Conservation (phyloP, 2,888 invertebrate genomes). For the Eilema sororculum region DNA sequence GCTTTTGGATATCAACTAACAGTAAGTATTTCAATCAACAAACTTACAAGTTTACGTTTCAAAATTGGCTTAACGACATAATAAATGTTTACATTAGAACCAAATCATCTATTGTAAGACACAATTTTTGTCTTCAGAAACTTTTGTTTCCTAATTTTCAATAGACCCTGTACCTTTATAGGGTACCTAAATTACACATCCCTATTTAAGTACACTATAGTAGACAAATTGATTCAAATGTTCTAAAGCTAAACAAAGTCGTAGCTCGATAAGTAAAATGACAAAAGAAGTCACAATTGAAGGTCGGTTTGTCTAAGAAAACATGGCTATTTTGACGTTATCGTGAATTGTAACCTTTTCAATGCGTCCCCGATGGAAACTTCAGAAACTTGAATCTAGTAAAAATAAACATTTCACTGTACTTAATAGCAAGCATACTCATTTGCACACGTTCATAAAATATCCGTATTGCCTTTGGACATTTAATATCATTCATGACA, state of each 20-base stretch:
- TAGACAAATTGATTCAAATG: not conserved
- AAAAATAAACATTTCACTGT: not conserved
- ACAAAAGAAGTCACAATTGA: not conserved
- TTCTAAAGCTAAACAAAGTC: not conserved
- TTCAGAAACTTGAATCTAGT: not conserved
- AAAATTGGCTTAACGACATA: not conserved
- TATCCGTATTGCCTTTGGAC: not conserved
- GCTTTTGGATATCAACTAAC: conserved; percentile 67
- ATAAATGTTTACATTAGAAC: not conserved
- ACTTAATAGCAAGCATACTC: not conserved
- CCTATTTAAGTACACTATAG: not conserved
- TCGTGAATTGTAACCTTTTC: not conserved
- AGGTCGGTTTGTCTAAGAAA: not conserved
- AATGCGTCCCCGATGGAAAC: not conserved
- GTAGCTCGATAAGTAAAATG: not conserved
- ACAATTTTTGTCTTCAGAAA: not conserved
- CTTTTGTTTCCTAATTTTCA: not conserved
- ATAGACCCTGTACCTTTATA: too few species aligned
- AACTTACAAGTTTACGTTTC: not conserved
- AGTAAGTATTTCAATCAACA: conserved; percentile 56
- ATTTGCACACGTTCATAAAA: not conserved
- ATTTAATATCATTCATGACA: not conserved
- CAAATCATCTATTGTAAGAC: not conserved
- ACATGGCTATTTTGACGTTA: not conserved
- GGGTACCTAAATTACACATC: too few species aligned